Evolutionary conservation across 2,888 invertebrate genomes (phyloP).

Genomic region (Blastobasis adustella): DNA sequence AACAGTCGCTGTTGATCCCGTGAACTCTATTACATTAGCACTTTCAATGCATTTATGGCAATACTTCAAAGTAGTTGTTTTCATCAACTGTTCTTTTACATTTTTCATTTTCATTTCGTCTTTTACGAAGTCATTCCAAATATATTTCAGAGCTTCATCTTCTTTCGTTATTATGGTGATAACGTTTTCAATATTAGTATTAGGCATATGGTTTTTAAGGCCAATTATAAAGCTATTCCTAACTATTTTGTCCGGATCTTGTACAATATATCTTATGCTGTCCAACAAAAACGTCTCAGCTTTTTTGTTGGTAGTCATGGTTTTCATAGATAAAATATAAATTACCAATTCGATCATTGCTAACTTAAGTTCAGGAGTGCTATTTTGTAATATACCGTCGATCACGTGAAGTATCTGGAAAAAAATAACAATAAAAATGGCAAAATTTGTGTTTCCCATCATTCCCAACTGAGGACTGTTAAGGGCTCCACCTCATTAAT

Average conservation of each 20-base stretch:
- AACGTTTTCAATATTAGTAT: constrained; percentile 23
- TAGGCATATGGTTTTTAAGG: constrained; percentile 16
- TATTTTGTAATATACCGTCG: constrained; percentile 29
- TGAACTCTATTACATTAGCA: constrained; percentile 8
- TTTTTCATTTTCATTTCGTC: constrained; percentile 3
- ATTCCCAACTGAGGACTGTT: too few relatives aligned
- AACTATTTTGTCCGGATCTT: constrained; percentile 23
- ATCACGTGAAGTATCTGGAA: constrained; percentile 43
- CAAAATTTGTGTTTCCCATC: background rate
- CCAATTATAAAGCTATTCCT: constrained; percentile 25
- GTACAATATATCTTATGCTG: constrained; percentile 27
- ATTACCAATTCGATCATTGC: constrained; percentile 34
- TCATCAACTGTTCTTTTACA: constrained; percentile 20
- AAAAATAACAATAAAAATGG: background rate
- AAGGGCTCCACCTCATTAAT: too few relatives aligned
- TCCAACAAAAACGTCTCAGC: constrained; percentile 21
- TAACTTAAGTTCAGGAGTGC: constrained; percentile 38
- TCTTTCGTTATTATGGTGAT: constrained; percentile 22
- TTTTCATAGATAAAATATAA: constrained; percentile 23
- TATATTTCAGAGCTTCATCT: constrained; percentile 22
- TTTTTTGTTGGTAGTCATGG: constrained; percentile 23
- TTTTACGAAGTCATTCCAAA: constrained; percentile 19
- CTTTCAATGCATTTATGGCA: constrained; percentile 36
- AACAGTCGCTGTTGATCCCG: constrained; percentile 6
- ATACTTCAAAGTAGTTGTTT: constrained; percentile 18